Evolutionary conservation across 2,888 invertebrate species (phyloP).

Genomic region (Troides aeacus): DNA sequence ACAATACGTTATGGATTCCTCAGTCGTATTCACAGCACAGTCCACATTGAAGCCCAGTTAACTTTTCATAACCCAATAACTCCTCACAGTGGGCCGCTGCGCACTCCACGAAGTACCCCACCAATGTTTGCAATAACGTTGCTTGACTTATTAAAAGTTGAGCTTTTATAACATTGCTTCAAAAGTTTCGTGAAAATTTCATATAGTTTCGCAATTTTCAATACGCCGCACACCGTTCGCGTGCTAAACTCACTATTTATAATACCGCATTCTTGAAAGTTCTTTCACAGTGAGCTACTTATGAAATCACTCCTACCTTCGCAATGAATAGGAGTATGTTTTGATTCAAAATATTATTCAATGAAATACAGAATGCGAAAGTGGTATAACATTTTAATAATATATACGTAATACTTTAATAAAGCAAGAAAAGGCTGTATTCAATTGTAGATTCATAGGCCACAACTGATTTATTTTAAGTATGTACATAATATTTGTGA

Average conservation of each 20-base stretch:
- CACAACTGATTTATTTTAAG: too few species aligned
- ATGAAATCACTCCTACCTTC: slow-evolving; percentile 9
- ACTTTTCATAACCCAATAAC: slow-evolving; percentile 14
- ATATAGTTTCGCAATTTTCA: slow-evolving; percentile 26
- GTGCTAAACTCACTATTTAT: slow-evolving; percentile 11
- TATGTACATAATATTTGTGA: too few species aligned
- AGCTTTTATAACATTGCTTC: slow-evolving; percentile 24
- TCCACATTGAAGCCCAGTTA: slow-evolving; percentile 7
- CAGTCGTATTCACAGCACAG: not conserved
- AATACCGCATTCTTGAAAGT: slow-evolving; percentile 17
- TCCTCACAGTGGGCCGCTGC: slow-evolving; percentile 8
- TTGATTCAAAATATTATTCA: not conserved
- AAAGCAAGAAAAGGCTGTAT: too few species aligned
- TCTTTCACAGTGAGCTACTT: slow-evolving; percentile 17
- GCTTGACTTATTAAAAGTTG: slow-evolving; percentile 27
- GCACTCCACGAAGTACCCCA: slow-evolving; percentile 21
- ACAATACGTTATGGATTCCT: not conserved
- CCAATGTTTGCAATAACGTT: slow-evolving; percentile 22
- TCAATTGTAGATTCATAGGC: too few species aligned
- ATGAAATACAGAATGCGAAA: not conserved
- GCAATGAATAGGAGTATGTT: slow-evolving; percentile 10
- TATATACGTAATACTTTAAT: too few species aligned
- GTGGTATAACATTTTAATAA: too few species aligned
- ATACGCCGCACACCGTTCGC: slow-evolving; percentile 9
- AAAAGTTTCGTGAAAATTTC: slow-evolving; percentile 19